Evolutionary conservation across 2,888 invertebrate species (phyloP).

Genomic region (Drosophila pseudotakahashii): DNA sequence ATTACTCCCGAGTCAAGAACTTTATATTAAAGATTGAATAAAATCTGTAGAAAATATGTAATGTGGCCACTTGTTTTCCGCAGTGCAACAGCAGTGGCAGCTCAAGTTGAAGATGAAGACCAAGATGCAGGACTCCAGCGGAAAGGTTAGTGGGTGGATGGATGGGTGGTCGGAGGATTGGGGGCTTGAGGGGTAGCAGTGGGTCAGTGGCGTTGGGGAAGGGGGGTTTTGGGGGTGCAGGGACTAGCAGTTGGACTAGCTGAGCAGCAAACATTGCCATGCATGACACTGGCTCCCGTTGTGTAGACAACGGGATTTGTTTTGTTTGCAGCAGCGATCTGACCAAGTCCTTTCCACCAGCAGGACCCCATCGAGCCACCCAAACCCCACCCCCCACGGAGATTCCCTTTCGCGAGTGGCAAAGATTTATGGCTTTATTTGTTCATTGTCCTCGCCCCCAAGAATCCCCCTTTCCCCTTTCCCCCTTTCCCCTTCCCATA

Average conservation of each 20-base stretch:
- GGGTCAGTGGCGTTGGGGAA: background rate
- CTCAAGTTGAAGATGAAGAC: conserved; percentile 45
- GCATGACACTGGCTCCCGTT: conserved; percentile 62
- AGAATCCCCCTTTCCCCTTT: too few species aligned
- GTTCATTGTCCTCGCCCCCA: conserved; percentile 56
- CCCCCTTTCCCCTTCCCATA: background rate
- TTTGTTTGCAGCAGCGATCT: conserved; percentile 69
- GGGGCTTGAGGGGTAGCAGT: background rate
- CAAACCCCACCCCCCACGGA: background rate
- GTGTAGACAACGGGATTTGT: conserved; percentile 74
- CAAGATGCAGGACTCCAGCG: conserved; percentile 26
- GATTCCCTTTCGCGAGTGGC: conserved; percentile 33
- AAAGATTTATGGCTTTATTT: conserved; percentile 80
- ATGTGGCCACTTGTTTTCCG: background rate
- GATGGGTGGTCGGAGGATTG: background rate
- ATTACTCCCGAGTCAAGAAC: background rate
- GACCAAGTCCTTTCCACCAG: conserved; percentile 32
- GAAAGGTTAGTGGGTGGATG: conserved; percentile 5
- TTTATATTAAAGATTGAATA: background rate
- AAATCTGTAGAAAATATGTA: background rate
- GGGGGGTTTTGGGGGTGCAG: too few species aligned
- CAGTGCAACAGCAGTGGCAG: conserved; percentile 25
- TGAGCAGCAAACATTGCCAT: conserved; percentile 60
- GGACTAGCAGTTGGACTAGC: conserved; percentile 14
- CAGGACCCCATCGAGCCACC: background rate